These are phyloP conservation scores for Neosalanx taihuensis DNA, from an alignment of 2,797 vertebrate genomes.

Conservation along the genomic window DNA sequence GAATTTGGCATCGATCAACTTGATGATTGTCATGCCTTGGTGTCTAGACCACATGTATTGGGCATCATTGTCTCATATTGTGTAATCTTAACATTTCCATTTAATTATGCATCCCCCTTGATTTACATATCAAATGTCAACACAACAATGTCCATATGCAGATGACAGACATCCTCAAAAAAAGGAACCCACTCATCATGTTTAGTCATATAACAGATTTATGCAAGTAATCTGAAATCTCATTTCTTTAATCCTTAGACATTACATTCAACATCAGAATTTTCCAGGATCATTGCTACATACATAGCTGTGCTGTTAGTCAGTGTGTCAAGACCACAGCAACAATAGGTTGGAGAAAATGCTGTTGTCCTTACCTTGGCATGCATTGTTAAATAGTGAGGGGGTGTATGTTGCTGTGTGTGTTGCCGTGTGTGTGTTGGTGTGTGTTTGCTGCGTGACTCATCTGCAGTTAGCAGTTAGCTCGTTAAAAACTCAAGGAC, in stretches of 20 bases:
- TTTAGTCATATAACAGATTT: not conserved
- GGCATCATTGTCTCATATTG: not conserved
- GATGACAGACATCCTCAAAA: not conserved
- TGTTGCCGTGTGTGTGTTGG: not conserved
- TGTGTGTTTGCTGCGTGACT: not conserved
- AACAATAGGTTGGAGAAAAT: not conserved
- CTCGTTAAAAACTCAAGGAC: constrained; percentile 53
- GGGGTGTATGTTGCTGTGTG: too few species aligned
- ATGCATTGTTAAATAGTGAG: not conserved
- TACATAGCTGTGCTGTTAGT: too few species aligned
- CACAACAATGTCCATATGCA: not conserved
- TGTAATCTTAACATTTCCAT: not conserved
- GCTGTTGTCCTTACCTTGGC: not conserved
- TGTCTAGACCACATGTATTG: not conserved
- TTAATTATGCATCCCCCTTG: not conserved
- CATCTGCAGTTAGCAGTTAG: constrained; percentile 25
- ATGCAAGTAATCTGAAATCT: too few species aligned
- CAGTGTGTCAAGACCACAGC: not conserved
- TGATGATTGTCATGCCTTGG: too few species aligned
- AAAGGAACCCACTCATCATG: not conserved
- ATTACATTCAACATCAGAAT: too few species aligned
- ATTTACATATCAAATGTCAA: not conserved
- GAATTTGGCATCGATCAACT: too few species aligned
- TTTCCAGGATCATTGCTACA: too few species aligned
- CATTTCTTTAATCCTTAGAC: too few species aligned